Conservation (phyloP, 2,113 vertebrate genomes). For the Neolamprologus falcicula region DNA sequence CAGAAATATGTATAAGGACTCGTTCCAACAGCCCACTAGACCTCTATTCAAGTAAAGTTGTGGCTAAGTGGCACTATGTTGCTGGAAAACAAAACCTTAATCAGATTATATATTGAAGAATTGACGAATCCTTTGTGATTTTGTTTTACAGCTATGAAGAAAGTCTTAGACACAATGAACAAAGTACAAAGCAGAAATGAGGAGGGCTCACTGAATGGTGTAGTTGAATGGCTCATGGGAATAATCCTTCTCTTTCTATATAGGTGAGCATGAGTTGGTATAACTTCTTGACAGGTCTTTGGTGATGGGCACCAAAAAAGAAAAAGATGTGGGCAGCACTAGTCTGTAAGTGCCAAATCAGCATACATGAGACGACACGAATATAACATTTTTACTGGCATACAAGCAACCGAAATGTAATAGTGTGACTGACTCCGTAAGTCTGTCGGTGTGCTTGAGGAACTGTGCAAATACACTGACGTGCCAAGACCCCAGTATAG, state of each 20-base stretch:
- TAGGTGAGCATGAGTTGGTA: constrained; percentile 5
- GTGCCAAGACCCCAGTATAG: constrained; percentile 48
- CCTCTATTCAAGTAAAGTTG: not conserved
- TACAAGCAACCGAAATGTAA: constrained; percentile 23
- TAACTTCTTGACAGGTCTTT: constrained; percentile 34
- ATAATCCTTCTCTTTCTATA: constrained; percentile 13
- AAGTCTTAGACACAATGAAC: not conserved
- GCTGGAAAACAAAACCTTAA: not conserved
- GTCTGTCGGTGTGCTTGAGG: constrained; percentile 30
- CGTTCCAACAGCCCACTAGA: not conserved
- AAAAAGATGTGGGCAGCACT: not conserved
- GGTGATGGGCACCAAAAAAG: constrained; percentile 36
- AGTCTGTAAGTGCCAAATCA: constrained; percentile 40
- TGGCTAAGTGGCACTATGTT: not conserved
- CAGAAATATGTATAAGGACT: not conserved
- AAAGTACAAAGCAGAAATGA: not conserved
- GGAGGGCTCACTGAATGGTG: not conserved
- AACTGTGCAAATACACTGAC: constrained; percentile 53
- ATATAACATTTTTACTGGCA: constrained; percentile 60
- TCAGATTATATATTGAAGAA: not conserved
- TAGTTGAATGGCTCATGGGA: not conserved
- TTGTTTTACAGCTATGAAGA: not conserved
- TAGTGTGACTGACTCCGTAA: constrained; percentile 39
- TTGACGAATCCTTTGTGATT: not conserved
- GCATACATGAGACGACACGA: constrained; percentile 30